Percentiles rank a stretch among this genome's conserved stretches.
Conservation (phyloP, 2,797 vertebrate species). For the Meda fulgida region DNA sequence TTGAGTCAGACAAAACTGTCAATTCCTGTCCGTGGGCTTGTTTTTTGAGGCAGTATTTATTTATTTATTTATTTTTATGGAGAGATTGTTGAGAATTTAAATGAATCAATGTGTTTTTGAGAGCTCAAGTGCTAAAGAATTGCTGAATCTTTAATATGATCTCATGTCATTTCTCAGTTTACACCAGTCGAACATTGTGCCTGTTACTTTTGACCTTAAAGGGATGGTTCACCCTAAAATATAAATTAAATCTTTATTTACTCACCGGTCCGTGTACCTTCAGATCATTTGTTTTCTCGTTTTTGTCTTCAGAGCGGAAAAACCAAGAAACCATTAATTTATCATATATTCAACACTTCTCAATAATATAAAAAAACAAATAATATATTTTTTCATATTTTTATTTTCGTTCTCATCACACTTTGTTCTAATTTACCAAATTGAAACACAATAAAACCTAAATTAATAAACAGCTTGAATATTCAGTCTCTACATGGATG, state of each 20-base stretch:
- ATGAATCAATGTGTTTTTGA: slow-evolving; percentile 66
- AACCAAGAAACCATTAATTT: no score
- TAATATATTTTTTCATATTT: no score
- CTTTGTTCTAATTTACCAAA: no score
- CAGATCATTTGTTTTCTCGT: no score
- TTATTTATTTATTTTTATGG: slow-evolving; percentile 18
- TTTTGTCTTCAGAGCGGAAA: no score
- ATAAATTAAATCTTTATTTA: neutral
- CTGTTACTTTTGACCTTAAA: slow-evolving; percentile 39
- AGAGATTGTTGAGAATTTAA: slow-evolving; percentile 61
- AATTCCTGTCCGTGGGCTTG: slow-evolving; percentile 65
- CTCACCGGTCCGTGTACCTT: neutral
- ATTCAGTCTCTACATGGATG: no score
- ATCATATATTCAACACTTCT: no score
- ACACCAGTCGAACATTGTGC: slow-evolving; percentile 50
- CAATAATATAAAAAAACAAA: no score
- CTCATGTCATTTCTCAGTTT: slow-evolving; percentile 54
- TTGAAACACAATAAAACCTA: no score
- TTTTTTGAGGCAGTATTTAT: slow-evolving; percentile 60
- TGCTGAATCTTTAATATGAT: slow-evolving; percentile 57
- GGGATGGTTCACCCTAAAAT: neutral
- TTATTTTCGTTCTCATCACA: no score
- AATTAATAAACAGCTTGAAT: no score
- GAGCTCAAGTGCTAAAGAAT: slow-evolving; percentile 52
- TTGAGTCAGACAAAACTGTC: slow-evolving; percentile 69